phyloP scores from a whole-genome alignment of 2,888 invertebrate genomes.

The Nysson spinosus region DNA sequence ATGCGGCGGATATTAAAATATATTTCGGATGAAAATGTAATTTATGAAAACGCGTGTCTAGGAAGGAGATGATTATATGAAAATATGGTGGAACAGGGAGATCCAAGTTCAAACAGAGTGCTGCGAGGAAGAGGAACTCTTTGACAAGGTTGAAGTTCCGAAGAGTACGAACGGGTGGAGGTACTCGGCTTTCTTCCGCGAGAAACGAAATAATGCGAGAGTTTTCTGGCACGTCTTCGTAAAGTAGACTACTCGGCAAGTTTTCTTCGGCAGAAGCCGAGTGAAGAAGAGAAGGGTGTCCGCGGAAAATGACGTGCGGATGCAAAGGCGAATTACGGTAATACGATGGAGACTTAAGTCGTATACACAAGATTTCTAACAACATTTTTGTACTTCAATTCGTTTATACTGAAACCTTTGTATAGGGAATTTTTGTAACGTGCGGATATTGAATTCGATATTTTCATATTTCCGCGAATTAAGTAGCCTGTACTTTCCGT shows the following conservation, averaged over 20 bases:
- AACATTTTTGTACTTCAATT: no score
- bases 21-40: no score
- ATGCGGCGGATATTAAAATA: no score
- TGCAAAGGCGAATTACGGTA: no score
- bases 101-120: background rate
- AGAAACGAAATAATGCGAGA: conserved; percentile 60
- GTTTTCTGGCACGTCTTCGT: conserved; percentile 50
- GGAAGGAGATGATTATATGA: background rate
- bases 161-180: conserved; percentile 32
- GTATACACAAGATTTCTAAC: no score
- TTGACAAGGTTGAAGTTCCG: conserved; percentile 21
- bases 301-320: conserved; percentile 3
- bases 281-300: conserved; percentile 14
- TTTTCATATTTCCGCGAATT: no score
- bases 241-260: conserved; percentile 56
- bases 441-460: no score
- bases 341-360: no score
- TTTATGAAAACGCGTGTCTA: no score
- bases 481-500: no score
- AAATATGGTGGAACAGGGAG: background rate
- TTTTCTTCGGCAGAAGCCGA: conserved; percentile 31
- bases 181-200: conserved; percentile 40
- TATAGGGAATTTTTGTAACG: no score
- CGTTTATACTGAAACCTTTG: no score
- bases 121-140: background rate